A percentile compares a stretch with the other conserved stretches of the same genome.
phyloP scores from a whole-genome alignment of 2,113 vertebrate genomes.

The Arizona elegans region DNA sequence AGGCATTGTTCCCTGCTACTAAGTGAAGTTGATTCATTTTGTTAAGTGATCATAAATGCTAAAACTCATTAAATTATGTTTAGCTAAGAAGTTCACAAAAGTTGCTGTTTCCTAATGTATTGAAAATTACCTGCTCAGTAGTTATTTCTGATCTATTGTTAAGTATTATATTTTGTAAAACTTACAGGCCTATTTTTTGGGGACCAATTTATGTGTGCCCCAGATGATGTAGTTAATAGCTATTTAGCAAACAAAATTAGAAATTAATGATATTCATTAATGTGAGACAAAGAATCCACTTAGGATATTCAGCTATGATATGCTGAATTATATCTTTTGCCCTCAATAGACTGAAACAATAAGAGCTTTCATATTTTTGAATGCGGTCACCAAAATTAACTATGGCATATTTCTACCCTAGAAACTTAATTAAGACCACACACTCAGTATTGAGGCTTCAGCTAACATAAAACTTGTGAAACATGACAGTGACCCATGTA shows the following conservation, averaged over 20 bases:
- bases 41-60: not conserved
- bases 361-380: not conserved
- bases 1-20: conserved; percentile 13
- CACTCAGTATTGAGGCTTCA: not conserved
- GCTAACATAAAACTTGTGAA: not conserved
- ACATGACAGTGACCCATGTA: not conserved
- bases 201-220: not conserved
- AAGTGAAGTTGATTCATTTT: conserved; percentile 6
- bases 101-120: not conserved
- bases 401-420: not conserved
- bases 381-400: not conserved
- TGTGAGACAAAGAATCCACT: not conserved
- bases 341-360: not conserved
- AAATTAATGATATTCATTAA: conserved; percentile 31
- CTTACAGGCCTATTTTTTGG: not conserved
- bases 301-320: not conserved
- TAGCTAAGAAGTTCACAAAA: not conserved
- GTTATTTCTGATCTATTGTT: not conserved
- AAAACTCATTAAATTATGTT: not conserved
- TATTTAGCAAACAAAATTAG: not conserved
- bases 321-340: not conserved
- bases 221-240: not conserved
- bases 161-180: not conserved
- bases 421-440: conserved; percentile 5
- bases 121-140: not conserved